These are phyloP conservation scores for Meliscaeva auricollis DNA, from an alignment of 2,888 invertebrate species.

Conservation along the genomic window DNA sequence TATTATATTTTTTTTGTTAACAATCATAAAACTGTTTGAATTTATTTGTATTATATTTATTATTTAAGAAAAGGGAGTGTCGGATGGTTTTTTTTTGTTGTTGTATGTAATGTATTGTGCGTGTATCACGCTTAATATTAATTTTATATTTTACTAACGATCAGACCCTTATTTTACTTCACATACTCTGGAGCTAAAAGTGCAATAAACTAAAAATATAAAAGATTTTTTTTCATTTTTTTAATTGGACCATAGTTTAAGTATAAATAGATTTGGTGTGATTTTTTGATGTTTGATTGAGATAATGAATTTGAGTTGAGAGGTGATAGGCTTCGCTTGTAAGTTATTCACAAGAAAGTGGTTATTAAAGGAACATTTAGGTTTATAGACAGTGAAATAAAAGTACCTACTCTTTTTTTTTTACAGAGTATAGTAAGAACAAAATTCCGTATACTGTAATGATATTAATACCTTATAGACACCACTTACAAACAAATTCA, in stretches of 20 bases:
- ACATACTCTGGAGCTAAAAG: conserved; percentile 54
- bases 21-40: conserved; percentile 34
- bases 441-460: too few species aligned
- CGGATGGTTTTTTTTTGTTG: conserved; percentile 43
- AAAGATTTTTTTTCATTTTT: conserved; percentile 25
- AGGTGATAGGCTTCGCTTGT: conserved; percentile 19
- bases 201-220: conserved; percentile 38
- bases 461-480: too few species aligned
- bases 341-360: neutral
- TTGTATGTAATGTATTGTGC: conserved; percentile 58
- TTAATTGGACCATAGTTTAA: conserved; percentile 74
- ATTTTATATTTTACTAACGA: conserved; percentile 39
- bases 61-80: conserved; percentile 51
- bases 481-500: too few species aligned
- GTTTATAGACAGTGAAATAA: too few species aligned
- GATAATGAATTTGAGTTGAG: neutral
- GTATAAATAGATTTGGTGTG: conserved; percentile 25
- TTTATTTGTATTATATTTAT: conserved; percentile 33
- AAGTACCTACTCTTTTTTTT: too few species aligned
- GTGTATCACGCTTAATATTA: conserved; percentile 57
- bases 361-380: neutral
- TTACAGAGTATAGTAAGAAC: too few species aligned
- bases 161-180: conserved; percentile 61
- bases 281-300: conserved; percentile 1
- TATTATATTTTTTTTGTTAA: conserved; percentile 8